A percentile compares a stretch with the other conserved stretches of the same genome.
These are phyloP conservation scores for Garra rufa DNA, from an alignment of 2,113 vertebrate genomes.

Conservation along the genomic window DNA sequence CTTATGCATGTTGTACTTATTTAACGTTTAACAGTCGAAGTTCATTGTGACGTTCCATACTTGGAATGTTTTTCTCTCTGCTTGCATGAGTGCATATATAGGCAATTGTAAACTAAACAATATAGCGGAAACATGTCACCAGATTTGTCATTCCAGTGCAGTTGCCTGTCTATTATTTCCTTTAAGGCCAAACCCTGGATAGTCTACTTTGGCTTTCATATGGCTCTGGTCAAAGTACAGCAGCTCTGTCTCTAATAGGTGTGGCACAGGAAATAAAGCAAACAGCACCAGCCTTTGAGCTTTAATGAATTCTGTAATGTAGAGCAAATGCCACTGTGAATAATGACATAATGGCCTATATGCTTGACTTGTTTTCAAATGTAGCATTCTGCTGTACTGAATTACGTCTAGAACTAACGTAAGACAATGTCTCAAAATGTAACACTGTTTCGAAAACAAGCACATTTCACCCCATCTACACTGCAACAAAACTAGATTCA, in stretches of 20 bases:
- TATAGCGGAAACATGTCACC: not conserved
- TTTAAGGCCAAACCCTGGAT: slow-evolving; percentile 10
- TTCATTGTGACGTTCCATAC: not conserved
- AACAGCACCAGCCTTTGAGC: slow-evolving; percentile 22
- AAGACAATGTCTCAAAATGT: not conserved
- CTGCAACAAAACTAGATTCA: not conserved
- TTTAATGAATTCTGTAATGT: slow-evolving; percentile 4
- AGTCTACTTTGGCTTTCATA: not conserved
- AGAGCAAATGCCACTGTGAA: not conserved
- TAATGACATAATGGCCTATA: not conserved
- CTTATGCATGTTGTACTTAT: not conserved
- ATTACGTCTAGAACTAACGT: not conserved
- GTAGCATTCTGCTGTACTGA: not conserved
- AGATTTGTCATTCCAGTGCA: slow-evolving; percentile 16
- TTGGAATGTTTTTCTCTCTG: not conserved
- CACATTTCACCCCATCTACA: not conserved
- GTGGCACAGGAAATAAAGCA: slow-evolving; percentile 44
- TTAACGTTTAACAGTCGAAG: not conserved
- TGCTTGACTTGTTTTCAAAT: not conserved
- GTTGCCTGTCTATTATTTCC: slow-evolving; percentile 2
- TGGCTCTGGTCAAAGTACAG: slow-evolving; percentile 53
- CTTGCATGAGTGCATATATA: not conserved
- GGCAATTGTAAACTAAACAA: slow-evolving; percentile 5
- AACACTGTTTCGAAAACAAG: not conserved
- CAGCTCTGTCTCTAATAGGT: slow-evolving; percentile 46